Evolutionary conservation across 2,888 invertebrate species (phyloP).

Genomic region (Drosophila kambysellisi): DNA sequence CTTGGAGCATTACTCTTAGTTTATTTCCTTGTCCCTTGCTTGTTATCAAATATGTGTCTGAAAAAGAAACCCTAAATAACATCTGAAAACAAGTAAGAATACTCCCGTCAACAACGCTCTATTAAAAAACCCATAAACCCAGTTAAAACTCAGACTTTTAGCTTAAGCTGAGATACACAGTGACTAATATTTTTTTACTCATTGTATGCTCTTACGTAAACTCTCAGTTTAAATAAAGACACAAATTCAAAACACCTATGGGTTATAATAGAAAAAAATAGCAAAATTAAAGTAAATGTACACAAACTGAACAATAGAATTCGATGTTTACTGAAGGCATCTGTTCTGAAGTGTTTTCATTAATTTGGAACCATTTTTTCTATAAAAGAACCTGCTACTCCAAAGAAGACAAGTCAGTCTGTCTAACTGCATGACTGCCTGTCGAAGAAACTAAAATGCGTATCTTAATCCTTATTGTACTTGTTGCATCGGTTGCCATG

Average conservation of each 20-base stretch:
- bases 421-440: background rate
- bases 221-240: background rate
- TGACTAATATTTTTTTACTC: constrained; percentile 4
- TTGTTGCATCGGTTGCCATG: constrained; percentile 13
- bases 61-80: too few species aligned
- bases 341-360: constrained; percentile 15
- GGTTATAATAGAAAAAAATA: background rate
- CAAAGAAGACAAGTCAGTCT: constrained; percentile 2
- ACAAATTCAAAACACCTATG: background rate
- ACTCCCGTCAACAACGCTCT: background rate
- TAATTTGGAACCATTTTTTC: background rate
- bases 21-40: background rate
- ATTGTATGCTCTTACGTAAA: background rate
- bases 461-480: constrained; percentile 7
- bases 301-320: constrained; percentile 11
- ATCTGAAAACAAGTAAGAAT: background rate
- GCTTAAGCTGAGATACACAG: constrained; percentile 21
- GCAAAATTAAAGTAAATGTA: background rate
- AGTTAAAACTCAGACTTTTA: background rate
- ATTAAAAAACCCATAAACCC: background rate
- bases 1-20: background rate
- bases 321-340: constrained; percentile 19
- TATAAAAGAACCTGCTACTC: constrained; percentile 13
- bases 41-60: too few species aligned
- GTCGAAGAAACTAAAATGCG: constrained; percentile 22